Evolutionary conservation across 2,888 invertebrate species (phyloP).

Genomic region (Junonia oenone): DNA sequence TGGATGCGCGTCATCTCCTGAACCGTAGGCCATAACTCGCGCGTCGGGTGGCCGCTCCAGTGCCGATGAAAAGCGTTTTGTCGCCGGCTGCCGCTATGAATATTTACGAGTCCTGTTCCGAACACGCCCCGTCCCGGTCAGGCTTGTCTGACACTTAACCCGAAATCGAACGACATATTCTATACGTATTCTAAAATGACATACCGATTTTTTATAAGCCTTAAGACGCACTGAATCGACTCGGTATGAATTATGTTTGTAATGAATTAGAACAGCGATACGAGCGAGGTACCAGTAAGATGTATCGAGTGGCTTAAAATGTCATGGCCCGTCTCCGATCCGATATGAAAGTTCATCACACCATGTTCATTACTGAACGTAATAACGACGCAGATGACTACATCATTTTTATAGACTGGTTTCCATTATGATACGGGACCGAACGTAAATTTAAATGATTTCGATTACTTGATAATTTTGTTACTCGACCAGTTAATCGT

Average conservation of each 20-base stretch:
- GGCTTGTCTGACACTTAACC: conserved; percentile 32
- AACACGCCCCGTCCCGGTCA: conserved; percentile 46
- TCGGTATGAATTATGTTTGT: neutral
- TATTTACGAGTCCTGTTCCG: conserved; percentile 57
- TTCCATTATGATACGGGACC: conserved; percentile 53
- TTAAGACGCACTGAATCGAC: neutral
- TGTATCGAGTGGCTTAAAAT: conserved; percentile 57
- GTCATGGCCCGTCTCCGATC: conserved; percentile 57
- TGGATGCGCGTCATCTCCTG: conserved; percentile 40
- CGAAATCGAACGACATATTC: conserved; percentile 35
- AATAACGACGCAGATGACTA: conserved; percentile 69
- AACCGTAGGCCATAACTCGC: conserved; percentile 55
- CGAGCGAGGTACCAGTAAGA: conserved; percentile 38
- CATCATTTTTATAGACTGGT: conserved; percentile 58
- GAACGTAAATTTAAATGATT: conserved; percentile 20
- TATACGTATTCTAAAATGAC: conserved; percentile 34
- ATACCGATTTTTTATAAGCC: conserved; percentile 23
- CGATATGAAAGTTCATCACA: conserved; percentile 72
- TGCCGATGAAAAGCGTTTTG: conserved; percentile 60
- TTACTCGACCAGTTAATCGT: neutral
- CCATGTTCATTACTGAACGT: conserved; percentile 66
- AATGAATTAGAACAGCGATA: conserved; percentile 18
- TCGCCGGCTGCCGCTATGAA: conserved; percentile 60
- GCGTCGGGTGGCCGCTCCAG: conserved; percentile 59
- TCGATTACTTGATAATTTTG: neutral